Evolutionary conservation across 2,113 vertebrate genomes (phyloP).

Genomic region (Limnothrissa miodon): DNA sequence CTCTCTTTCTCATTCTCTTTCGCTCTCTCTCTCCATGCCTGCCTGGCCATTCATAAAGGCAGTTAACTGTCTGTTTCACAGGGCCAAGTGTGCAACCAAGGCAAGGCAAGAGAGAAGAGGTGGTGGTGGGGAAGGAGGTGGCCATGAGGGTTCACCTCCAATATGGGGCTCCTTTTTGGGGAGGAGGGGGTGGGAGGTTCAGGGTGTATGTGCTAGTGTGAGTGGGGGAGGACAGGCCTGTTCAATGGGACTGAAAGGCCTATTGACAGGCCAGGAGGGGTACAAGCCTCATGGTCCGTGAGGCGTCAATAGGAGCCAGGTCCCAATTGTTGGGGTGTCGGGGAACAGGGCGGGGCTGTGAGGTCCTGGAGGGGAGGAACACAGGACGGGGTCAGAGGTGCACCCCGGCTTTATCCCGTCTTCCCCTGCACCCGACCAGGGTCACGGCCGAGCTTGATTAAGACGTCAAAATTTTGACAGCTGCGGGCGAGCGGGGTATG

Average conservation of each 20-base stretch:
- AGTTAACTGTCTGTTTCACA: constrained; percentile 47
- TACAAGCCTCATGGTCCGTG: constrained; percentile 49
- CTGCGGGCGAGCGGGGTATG: constrained; percentile 65
- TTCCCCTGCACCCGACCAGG: constrained; percentile 52
- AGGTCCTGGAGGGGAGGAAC: constrained; percentile 51
- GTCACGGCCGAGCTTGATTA: constrained; percentile 72
- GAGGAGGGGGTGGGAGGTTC: background rate
- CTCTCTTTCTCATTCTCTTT: background rate
- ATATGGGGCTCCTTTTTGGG: background rate
- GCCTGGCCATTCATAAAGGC: constrained; percentile 39
- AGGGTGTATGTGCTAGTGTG: background rate
- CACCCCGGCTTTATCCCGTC: constrained; percentile 34
- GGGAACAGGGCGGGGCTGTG: constrained; percentile 52
- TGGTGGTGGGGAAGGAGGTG: background rate
- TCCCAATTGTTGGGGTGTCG: constrained; percentile 60
- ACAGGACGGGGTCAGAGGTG: constrained; percentile 66
- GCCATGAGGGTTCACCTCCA: constrained; percentile 40
- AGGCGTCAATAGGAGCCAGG: constrained; percentile 66
- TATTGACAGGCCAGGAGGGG: constrained; percentile 56
- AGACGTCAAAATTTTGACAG: constrained; percentile 79
- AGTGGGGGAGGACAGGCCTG: constrained; percentile 14
- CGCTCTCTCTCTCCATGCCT: background rate
- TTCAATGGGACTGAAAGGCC: constrained; percentile 59
- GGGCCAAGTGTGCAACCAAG: constrained; percentile 29
- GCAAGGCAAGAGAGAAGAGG: background rate